phyloP scores from a whole-genome alignment of 2,888 invertebrate species.

The Buathra laborator region DNA sequence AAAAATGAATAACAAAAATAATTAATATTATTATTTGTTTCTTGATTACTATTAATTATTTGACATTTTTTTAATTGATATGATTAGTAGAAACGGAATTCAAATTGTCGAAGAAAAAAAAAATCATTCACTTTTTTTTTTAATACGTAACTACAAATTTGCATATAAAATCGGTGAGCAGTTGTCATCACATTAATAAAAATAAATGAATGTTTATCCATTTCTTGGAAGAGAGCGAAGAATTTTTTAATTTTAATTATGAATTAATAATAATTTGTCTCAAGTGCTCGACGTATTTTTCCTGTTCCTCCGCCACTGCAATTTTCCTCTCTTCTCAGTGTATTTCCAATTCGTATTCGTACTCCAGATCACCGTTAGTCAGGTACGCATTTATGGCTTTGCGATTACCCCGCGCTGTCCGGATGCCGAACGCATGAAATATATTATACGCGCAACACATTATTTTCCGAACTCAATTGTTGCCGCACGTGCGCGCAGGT shows the following conservation, averaged over 20 bases:
- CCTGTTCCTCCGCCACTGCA: neutral
- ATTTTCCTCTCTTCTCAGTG: neutral
- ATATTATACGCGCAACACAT: neutral
- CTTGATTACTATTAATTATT: no score
- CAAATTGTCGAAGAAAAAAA: no score
- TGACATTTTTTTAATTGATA: no score
- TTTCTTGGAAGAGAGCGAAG: neutral
- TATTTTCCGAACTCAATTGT: conserved; percentile 68
- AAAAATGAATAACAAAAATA: no score
- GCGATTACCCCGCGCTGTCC: neutral
- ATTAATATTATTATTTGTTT: no score
- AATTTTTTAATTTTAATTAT: neutral
- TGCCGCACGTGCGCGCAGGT: no score
- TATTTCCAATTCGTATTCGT: neutral
- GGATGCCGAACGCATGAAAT: neutral
- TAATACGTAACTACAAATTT: no score
- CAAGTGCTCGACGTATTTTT: neutral
- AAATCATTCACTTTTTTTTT: no score
- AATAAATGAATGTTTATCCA: neutral
- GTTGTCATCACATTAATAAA: no score
- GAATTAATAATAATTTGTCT: neutral
- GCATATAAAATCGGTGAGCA: no score
- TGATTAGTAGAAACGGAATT: no score
- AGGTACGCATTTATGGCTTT: neutral
- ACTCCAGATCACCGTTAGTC: neutral